Percentiles rank a stretch among this genome's conserved stretches.
phyloP scores from a whole-genome alignment of 2,113 vertebrate species.

The Oncorhynchus masou region DNA sequence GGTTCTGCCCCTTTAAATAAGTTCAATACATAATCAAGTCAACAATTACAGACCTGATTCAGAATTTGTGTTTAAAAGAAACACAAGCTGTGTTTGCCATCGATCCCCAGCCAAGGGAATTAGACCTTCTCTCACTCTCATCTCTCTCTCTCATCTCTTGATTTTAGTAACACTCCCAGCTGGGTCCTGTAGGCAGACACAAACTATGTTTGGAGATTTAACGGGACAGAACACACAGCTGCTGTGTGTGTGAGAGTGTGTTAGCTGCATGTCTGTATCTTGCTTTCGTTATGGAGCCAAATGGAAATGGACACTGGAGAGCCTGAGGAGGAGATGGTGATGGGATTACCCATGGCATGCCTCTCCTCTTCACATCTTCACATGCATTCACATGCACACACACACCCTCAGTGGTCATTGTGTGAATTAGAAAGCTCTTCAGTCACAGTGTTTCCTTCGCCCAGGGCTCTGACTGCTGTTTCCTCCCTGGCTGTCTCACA shows the following conservation, averaged over 20 bases:
- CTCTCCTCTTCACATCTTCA: slow-evolving; percentile 12
- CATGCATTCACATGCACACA: neutral
- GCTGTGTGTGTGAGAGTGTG: slow-evolving; percentile 18
- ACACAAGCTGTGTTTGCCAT: slow-evolving; percentile 35
- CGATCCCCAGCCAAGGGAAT: slow-evolving; percentile 32
- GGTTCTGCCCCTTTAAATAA: slow-evolving; percentile 2
- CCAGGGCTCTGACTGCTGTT: too few species aligned
- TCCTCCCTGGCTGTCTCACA: too few species aligned
- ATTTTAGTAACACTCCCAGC: neutral
- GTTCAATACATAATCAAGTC: slow-evolving; percentile 28
- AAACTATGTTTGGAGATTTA: slow-evolving; percentile 13
- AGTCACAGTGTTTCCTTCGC: too few species aligned
- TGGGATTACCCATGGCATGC: slow-evolving; percentile 18
- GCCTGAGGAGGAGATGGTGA: slow-evolving; percentile 9
- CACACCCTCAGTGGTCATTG: too few species aligned
- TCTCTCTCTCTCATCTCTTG: neutral
- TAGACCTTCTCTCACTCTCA: slow-evolving; percentile 9
- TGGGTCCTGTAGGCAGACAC: slow-evolving; percentile 1
- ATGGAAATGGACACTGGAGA: too few species aligned
- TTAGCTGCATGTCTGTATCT: slow-evolving; percentile 4
- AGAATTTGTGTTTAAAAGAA: slow-evolving; percentile 2
- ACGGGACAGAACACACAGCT: neutral
- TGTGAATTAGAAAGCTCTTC: too few species aligned
- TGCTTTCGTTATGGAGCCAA: neutral
- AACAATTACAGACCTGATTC: neutral